Percentiles rank a stretch among this genome's conserved stretches.
These are phyloP conservation scores for Heliothis virescens DNA, from an alignment of 1,140 invertebrate species.

Conservation along the genomic window DNA sequence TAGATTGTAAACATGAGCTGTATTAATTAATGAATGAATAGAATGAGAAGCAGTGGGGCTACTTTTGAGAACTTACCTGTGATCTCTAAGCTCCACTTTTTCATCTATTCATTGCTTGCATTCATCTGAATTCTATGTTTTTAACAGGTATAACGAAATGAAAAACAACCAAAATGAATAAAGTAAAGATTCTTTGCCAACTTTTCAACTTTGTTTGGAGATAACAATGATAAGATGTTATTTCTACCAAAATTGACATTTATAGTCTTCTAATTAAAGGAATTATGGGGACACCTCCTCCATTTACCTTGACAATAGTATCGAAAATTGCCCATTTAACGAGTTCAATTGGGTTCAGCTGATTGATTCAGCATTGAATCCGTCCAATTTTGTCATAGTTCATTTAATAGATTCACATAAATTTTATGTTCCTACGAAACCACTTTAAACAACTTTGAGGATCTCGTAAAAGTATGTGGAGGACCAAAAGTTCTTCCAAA, in stretches of 20 bases:
- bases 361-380: slow-evolving; percentile 34
- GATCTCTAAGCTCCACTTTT: no score
- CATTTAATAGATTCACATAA: neutral
- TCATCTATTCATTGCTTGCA: no score
- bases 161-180: no score
- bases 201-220: no score
- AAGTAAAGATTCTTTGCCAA: no score
- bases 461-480: slow-evolving; percentile 6
- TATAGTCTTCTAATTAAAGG: no score
- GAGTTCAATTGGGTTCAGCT: slow-evolving; percentile 9
- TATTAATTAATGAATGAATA: slow-evolving; percentile 4
- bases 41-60: neutral
- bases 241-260: no score
- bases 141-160: no score
- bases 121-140: no score
- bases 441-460: neutral
- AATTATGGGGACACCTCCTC: neutral
- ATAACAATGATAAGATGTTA: no score
- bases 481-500: slow-evolving; percentile 2
- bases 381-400: neutral
- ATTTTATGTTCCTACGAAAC: neutral
- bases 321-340: neutral
- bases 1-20: neutral
- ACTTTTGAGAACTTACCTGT: neutral
- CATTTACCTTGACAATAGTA: slow-evolving; percentile 25